Base-by-base conservation (phyloP, 2,888 invertebrate genomes). In the Serrognathus titanus region DNA sequence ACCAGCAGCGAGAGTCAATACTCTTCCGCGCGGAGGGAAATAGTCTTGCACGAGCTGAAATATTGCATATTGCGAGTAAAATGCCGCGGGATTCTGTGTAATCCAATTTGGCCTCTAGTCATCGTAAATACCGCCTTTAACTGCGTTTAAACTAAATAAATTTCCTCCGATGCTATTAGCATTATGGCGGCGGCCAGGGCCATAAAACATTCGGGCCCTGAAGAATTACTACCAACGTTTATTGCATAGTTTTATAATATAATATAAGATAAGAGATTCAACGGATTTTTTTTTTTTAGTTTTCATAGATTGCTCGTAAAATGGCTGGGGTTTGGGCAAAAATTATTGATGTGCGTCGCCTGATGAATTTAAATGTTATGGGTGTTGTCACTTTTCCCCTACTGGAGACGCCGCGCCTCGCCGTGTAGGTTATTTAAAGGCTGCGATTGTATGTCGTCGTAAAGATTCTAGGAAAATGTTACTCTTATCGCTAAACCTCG, bases 41-140 rank as follows among this genome's bases (percentile, higher is more conserved):
- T 65, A 58, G 67, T 63, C 65, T 60, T 63, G 62, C 60, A 51
- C 52, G 4, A 3, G 57, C 53, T 67, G 63, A 68, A 65, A 68
- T 68, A 68, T 66, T 69, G 68, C 68, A 68, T 69, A 68, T 68
- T 69, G 66, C 67, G 60, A 57, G 65, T 62, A 59, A 63, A 63
- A 65, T 63, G 64, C 66, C 61, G 62, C 48, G 59, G 61, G 65
- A 63, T 63, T 62, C 62, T 60, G 43, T 58, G 59, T 69, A 70
- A 70, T 69, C 67, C 68, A 70, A 70, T 68, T 68, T 68, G 59
- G 65, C 60, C 61, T 58, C 58, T 53, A 59, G 62, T 63, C 65
- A 57, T 58, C 65, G 68, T 66, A 67, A 66, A 69, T 67, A 65
- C 58, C 59, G 62, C 58, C 43, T 43, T 43, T 43, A 43, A 43